A percentile compares a stretch with the other conserved stretches of the same genome.
phyloP scores from a whole-genome alignment of 2,797 vertebrate species.

The Spondyliosoma cantharus region DNA sequence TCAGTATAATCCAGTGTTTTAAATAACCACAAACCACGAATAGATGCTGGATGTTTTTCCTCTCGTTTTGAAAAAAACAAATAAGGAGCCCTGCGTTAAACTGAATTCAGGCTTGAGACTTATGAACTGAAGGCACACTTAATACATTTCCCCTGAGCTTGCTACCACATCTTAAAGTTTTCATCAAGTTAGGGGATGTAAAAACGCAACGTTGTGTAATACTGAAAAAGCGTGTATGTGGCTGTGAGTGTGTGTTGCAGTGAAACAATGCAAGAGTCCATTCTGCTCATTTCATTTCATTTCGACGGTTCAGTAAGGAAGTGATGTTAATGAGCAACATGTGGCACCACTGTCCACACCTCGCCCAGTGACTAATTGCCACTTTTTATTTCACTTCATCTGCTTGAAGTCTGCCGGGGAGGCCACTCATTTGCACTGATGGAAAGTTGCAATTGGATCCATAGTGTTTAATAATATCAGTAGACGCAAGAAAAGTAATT shows the following conservation, averaged over 20 bases:
- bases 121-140: neutral
- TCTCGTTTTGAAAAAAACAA: neutral
- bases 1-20: neutral
- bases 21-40: neutral
- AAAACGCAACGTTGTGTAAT: too few species aligned
- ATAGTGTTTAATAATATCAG: constrained; percentile 18
- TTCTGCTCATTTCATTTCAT: neutral
- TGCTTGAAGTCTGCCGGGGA: constrained; percentile 3
- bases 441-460: constrained; percentile 2
- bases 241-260: neutral
- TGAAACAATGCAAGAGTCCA: neutral
- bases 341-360: neutral
- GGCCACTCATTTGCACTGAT: constrained; percentile 26
- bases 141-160: too few species aligned
- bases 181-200: too few species aligned
- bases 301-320: neutral
- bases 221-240: too few species aligned
- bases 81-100: neutral
- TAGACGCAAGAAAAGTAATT: constrained; percentile 18
- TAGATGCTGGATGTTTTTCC: neutral
- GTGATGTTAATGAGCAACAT: neutral
- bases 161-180: too few species aligned
- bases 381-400: constrained; percentile 18
- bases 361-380: constrained; percentile 9
- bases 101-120: neutral